Evolutionary conservation across 2,888 invertebrate genomes (phyloP).

Genomic region (Heliconius hortense): DNA sequence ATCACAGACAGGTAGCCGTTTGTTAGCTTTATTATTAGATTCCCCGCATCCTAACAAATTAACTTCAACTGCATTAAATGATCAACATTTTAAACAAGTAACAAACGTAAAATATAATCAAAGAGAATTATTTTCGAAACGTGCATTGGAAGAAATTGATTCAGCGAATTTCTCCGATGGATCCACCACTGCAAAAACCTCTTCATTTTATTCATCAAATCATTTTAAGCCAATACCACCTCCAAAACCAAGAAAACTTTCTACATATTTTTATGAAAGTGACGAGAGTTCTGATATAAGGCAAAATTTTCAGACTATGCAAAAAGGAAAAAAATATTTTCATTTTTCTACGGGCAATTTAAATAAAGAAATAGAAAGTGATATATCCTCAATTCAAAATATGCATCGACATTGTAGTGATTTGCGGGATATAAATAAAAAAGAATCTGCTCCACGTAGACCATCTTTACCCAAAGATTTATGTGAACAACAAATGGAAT

Average conservation of each 20-base stretch:
- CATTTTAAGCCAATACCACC: conserved; percentile 68
- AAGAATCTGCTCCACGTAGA: conserved; percentile 62
- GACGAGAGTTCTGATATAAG: conserved; percentile 73
- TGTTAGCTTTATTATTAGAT: conserved; percentile 84
- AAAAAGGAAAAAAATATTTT: conserved; percentile 67
- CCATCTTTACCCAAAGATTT: conserved; percentile 85
- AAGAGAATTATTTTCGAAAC: conserved; percentile 36
- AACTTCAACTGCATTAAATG: conserved; percentile 51
- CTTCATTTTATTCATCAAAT: conserved; percentile 40
- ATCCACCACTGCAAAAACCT: conserved; percentile 35
- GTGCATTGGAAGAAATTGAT: conserved; percentile 35
- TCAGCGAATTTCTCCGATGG: conserved; percentile 42
- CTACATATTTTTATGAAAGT: conserved; percentile 70
- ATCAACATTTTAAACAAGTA: conserved; percentile 48
- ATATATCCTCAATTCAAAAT: conserved; percentile 73
- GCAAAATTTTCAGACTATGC: conserved; percentile 64
- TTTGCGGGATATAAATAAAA: conserved; percentile 53
- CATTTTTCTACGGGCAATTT: conserved; percentile 75
- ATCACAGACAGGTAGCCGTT: conserved; percentile 81
- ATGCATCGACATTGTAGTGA: conserved; percentile 70
- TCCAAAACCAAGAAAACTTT: conserved; percentile 67
- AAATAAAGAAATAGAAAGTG: conserved; percentile 75
- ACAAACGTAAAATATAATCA: conserved; percentile 47
- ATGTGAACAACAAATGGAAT: conserved; percentile 84
- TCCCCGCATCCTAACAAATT: conserved; percentile 65